phyloP scores from a whole-genome alignment of 1,140 invertebrate genomes.

The Leguminivora glycinivorella region DNA sequence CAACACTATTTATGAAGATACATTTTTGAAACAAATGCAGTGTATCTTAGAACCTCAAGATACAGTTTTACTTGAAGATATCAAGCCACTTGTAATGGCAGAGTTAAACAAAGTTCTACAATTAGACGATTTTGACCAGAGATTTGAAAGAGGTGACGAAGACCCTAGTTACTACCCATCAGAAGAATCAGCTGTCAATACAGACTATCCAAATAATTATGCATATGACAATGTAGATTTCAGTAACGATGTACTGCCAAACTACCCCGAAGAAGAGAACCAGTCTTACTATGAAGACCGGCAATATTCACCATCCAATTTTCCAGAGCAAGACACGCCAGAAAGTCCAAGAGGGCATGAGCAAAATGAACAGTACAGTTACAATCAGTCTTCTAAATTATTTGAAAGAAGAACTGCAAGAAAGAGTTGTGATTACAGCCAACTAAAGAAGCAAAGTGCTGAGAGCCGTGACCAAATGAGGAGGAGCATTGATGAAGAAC shows the following conservation, averaged over 20 bases:
- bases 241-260: slow-evolving; percentile 27
- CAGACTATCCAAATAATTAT: slow-evolving; percentile 36
- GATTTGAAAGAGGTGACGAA: slow-evolving; percentile 39
- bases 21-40: slow-evolving; percentile 76
- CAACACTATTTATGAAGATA: slow-evolving; percentile 74
- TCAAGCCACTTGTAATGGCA: slow-evolving; percentile 72
- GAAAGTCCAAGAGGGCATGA: slow-evolving; percentile 3
- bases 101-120: slow-evolving; percentile 67
- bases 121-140: slow-evolving; percentile 57
- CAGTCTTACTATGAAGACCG: slow-evolving; percentile 33
- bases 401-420: slow-evolving; percentile 51
- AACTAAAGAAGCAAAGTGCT: slow-evolving; percentile 36
- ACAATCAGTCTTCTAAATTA: not conserved
- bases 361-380: not conserved
- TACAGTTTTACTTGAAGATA: slow-evolving; percentile 68
- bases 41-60: slow-evolving; percentile 72
- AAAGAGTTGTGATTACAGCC: slow-evolving; percentile 41
- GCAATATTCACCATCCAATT: slow-evolving; percentile 22
- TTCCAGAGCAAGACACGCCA: not conserved
- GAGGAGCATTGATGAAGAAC: slow-evolving; percentile 39
- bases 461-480: slow-evolving; percentile 37
- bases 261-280: slow-evolving; percentile 25
- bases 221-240: slow-evolving; percentile 45
- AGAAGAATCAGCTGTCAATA: slow-evolving; percentile 38
- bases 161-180: slow-evolving; percentile 32